Conservation (phyloP, 1,140 invertebrate genomes). For the Drosophila pectinifera region DNA sequence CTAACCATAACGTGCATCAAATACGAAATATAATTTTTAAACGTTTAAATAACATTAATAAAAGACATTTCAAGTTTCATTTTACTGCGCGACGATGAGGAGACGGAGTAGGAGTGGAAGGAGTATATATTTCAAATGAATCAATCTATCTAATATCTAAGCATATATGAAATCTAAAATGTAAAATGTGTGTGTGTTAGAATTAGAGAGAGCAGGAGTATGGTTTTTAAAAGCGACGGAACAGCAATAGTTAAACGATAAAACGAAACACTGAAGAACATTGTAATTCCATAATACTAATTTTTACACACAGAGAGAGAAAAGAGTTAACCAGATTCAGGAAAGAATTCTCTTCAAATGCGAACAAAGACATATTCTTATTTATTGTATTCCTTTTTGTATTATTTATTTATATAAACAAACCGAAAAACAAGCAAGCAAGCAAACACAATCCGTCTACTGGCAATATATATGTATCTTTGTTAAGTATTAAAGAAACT, state of each 20-base stretch:
- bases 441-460: constrained; percentile 63
- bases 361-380: constrained; percentile 64
- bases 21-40: constrained; percentile 72
- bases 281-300: constrained; percentile 51
- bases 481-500: constrained; percentile 72
- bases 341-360: constrained; percentile 45
- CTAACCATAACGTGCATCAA: constrained; percentile 49
- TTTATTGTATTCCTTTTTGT: constrained; percentile 65
- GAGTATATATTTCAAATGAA: constrained; percentile 49
- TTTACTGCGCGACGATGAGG: constrained; percentile 34
- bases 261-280: constrained; percentile 30
- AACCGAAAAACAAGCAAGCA: constrained; percentile 21
- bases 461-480: constrained; percentile 60
- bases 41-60: constrained; percentile 63
- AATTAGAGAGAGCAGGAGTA: constrained; percentile 60
- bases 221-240: constrained; percentile 74
- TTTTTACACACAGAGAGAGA: constrained; percentile 36
- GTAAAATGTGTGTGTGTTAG: constrained; percentile 81
- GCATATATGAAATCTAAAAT: constrained; percentile 68
- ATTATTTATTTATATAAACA: constrained; percentile 67
- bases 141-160: constrained; percentile 66
- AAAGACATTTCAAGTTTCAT: constrained; percentile 51
- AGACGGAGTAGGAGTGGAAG: background rate
- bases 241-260: constrained; percentile 56
- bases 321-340: constrained; percentile 28